These are phyloP conservation scores for Bombus sylvicola DNA, from an alignment of 1,140 invertebrate genomes.

Conservation along the genomic window DNA sequence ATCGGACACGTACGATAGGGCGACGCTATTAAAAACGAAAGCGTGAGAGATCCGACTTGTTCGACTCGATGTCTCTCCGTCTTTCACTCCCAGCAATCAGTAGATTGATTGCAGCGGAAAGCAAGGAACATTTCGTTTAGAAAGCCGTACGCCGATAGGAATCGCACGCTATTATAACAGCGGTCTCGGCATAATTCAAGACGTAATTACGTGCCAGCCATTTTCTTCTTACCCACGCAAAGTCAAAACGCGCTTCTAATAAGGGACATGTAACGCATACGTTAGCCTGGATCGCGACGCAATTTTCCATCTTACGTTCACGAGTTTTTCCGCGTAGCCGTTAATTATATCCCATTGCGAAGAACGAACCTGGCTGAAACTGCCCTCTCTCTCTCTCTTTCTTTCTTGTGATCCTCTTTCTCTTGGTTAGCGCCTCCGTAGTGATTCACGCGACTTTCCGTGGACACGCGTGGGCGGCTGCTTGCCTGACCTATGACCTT, in stretches of 20 bases:
- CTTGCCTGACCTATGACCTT: constrained; percentile 44
- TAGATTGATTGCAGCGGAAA: constrained; percentile 56
- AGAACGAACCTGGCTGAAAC: constrained; percentile 23
- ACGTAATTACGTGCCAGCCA: constrained; percentile 47
- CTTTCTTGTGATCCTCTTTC: neutral
- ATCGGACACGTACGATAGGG: constrained; percentile 42
- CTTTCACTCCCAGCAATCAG: constrained; percentile 36
- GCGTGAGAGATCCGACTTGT: constrained; percentile 61
- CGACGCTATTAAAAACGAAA: constrained; percentile 53
- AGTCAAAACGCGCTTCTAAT: constrained; percentile 56
- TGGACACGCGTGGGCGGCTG: constrained; percentile 44
- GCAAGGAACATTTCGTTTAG: constrained; percentile 50
- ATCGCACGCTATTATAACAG: constrained; percentile 52
- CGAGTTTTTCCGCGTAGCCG: constrained; percentile 43
- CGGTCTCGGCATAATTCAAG: constrained; percentile 55
- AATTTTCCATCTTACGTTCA: constrained; percentile 48
- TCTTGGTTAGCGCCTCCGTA: neutral
- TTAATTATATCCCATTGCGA: constrained; percentile 43
- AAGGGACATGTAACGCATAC: constrained; percentile 46
- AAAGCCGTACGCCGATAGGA: constrained; percentile 56
- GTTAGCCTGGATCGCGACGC: constrained; percentile 17
- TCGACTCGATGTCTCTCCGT: neutral
- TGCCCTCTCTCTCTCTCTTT: constrained; percentile 10
- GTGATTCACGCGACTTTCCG: constrained; percentile 39
- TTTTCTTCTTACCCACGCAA: constrained; percentile 57